phyloP scores from a whole-genome alignment of 2,888 invertebrate genomes.

The Zelleria hepariella region DNA sequence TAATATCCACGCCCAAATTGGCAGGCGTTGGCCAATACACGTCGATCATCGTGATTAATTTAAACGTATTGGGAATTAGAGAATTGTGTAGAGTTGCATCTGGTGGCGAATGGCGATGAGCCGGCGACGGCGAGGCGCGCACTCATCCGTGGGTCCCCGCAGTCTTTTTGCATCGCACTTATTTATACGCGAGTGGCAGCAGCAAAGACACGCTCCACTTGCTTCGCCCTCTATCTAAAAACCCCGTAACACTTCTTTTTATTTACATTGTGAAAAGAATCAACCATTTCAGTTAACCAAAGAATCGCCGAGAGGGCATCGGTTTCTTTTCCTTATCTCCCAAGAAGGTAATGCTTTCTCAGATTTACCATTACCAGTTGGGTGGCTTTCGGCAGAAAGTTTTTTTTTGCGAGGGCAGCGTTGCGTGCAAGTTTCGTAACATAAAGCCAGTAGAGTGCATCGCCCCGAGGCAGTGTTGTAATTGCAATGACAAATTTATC shows the following conservation, averaged over 20 bases:
- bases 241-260: slow-evolving; percentile 25
- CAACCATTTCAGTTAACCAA: slow-evolving; percentile 7
- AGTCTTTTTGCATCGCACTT: slow-evolving; percentile 48
- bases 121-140: slow-evolving; percentile 18
- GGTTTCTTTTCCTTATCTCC: slow-evolving; percentile 26
- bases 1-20: not conserved
- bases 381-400: slow-evolving; percentile 55
- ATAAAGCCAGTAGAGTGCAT: slow-evolving; percentile 10
- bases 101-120: slow-evolving; percentile 10
- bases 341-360: slow-evolving; percentile 53
- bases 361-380: slow-evolving; percentile 56
- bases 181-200: slow-evolving; percentile 42
- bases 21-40: not conserved
- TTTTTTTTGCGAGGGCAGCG: slow-evolving; percentile 30
- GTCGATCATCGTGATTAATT: not conserved
- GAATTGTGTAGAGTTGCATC: not conserved
- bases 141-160: slow-evolving; percentile 45
- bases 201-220: slow-evolving; percentile 54
- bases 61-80: not conserved
- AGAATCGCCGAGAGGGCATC: slow-evolving; percentile 10
- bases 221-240: slow-evolving; percentile 33
- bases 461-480: slow-evolving; percentile 21
- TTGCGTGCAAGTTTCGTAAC: slow-evolving; percentile 43
- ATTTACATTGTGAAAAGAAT: slow-evolving; percentile 22
- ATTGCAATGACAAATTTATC: slow-evolving; percentile 24